Evolutionary conservation across 2,888 invertebrate species (phyloP).

Genomic region (Steinernema hermaphroditum): DNA sequence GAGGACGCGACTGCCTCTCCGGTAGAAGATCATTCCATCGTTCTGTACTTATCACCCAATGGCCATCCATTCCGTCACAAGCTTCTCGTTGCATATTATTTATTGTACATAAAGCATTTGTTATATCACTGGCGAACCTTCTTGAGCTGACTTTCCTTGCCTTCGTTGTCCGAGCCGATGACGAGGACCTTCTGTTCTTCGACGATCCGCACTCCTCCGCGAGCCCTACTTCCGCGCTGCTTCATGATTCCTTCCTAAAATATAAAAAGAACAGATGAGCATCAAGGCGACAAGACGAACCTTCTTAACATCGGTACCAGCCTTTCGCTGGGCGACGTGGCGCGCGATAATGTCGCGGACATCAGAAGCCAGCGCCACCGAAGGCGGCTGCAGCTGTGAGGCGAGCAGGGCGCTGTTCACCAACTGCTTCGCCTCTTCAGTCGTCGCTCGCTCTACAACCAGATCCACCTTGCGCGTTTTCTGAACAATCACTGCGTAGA

Average conservation of each 20-base stretch:
- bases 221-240: background rate
- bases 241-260: slow-evolving; percentile 31
- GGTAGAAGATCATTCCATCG: background rate
- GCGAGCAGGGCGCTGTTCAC: slow-evolving; percentile 34
- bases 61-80: slow-evolving; percentile 5
- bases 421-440: slow-evolving; percentile 33
- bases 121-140: background rate
- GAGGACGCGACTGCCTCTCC: slow-evolving; percentile 1
- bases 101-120: background rate
- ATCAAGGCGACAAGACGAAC: no score
- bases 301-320: background rate
- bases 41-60: no score
- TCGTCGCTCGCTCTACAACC: slow-evolving; percentile 37
- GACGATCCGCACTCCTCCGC: background rate
- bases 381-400: slow-evolving; percentile 40
- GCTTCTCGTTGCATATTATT: background rate
- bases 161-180: slow-evolving; percentile 39
- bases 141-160: slow-evolving; percentile 24
- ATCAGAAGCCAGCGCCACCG: slow-evolving; percentile 39
- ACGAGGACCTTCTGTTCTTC: slow-evolving; percentile 36
- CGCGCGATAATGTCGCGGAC: slow-evolving; percentile 37
- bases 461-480: slow-evolving; percentile 35
- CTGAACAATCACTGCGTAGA: slow-evolving; percentile 24
- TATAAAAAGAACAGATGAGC: background rate
- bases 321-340: slow-evolving; percentile 33